A percentile compares a stretch with the other conserved stretches of the same genome.
phyloP scores from a whole-genome alignment of 1,140 invertebrate genomes.

The Drosophila asahinai region DNA sequence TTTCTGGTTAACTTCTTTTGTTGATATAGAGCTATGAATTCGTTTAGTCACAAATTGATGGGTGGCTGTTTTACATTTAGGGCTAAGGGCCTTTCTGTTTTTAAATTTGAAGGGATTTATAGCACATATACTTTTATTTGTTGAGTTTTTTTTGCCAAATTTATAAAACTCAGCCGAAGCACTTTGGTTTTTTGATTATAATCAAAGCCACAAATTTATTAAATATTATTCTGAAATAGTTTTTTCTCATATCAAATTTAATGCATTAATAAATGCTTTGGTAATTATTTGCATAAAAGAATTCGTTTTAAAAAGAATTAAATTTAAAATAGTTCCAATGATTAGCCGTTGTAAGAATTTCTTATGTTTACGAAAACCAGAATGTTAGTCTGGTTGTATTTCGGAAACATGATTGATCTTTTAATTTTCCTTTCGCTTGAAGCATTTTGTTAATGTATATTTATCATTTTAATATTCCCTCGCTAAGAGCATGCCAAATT shows the following conservation, averaged over 20 bases:
- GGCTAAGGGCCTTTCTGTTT: slow-evolving; percentile 2
- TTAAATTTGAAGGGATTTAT: background rate
- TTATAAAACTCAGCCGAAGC: background rate
- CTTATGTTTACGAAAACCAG: background rate
- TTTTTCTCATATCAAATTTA: too few species aligned
- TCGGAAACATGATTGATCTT: background rate
- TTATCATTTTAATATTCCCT: slow-evolving; percentile 18
- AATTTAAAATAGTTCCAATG: background rate
- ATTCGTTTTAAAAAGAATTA: too few species aligned
- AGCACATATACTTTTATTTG: too few species aligned
- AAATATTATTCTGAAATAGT: too few species aligned
- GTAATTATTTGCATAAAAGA: too few species aligned
- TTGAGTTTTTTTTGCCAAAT: too few species aligned
- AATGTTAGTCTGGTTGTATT: background rate
- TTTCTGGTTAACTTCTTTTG: slow-evolving; percentile 39
- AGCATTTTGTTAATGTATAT: too few species aligned
- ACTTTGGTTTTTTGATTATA: too few species aligned
- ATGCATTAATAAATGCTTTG: too few species aligned
- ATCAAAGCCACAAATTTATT: too few species aligned
- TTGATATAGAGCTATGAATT: slow-evolving; percentile 9
- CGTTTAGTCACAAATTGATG: slow-evolving; percentile 9
- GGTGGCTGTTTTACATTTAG: slow-evolving; percentile 19
- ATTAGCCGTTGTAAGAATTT: background rate
- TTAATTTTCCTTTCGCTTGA: slow-evolving; percentile 3
- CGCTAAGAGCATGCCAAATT: slow-evolving; percentile 43